Evolutionary conservation across 2,113 vertebrate species (phyloP).

Genomic region (Seriola rivoliana): DNA sequence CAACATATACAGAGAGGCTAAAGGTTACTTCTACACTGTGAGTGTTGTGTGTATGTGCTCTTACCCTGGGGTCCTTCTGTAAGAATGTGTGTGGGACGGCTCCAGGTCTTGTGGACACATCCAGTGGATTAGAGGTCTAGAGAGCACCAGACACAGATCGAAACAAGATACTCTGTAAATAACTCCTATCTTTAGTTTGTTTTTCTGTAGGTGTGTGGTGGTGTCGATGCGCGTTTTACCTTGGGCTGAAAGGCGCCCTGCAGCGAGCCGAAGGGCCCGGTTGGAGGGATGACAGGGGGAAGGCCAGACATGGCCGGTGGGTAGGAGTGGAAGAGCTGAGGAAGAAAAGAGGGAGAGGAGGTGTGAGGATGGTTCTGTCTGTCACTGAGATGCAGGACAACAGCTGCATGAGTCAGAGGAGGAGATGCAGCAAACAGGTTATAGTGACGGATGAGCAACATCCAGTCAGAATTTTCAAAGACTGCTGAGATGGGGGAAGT

Average conservation of each 20-base stretch:
- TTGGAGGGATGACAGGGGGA: slow-evolving; percentile 96
- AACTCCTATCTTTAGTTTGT: background rate
- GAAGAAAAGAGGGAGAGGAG: slow-evolving; percentile 55
- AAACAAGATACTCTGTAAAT: slow-evolving; percentile 39
- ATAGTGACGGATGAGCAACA: background rate
- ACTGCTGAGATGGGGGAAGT: slow-evolving; percentile 3
- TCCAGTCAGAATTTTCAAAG: background rate
- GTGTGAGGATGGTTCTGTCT: slow-evolving; percentile 22
- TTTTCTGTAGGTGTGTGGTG: background rate
- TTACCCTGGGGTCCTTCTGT: slow-evolving; percentile 97
- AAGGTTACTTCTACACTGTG: background rate
- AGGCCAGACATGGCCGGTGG: slow-evolving; percentile 95
- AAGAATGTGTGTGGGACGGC: slow-evolving; percentile 95
- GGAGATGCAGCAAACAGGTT: background rate
- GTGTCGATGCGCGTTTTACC: slow-evolving; percentile 80
- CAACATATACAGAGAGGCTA: background rate
- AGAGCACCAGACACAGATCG: slow-evolving; percentile 64
- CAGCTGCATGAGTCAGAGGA: slow-evolving; percentile 4
- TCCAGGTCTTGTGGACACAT: slow-evolving; percentile 93
- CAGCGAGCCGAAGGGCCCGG: slow-evolving; percentile 94
- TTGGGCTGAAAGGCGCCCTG: slow-evolving; percentile 99
- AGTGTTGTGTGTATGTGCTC: slow-evolving; percentile 48
- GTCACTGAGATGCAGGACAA: background rate
- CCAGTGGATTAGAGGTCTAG: slow-evolving; percentile 96
- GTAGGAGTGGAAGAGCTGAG: slow-evolving; percentile 97